These are phyloP conservation scores for Dipus sagitta DNA, from an alignment of 2,797 vertebrate genomes.

Conservation along the genomic window DNA sequence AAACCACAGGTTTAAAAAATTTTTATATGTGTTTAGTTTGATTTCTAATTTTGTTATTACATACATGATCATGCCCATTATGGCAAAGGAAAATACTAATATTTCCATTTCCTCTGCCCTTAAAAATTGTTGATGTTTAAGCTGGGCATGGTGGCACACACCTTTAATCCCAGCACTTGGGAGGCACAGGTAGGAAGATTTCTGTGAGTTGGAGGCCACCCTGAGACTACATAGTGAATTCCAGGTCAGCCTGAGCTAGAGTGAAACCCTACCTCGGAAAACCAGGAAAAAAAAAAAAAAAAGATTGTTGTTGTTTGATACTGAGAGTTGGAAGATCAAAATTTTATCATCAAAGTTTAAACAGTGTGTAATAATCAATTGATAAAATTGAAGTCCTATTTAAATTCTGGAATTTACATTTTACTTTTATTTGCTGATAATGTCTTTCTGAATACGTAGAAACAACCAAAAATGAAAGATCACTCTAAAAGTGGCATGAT, in stretches of 20 bases:
- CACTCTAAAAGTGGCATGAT: not conserved
- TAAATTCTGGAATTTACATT: conserved; percentile 50
- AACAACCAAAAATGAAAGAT: not conserved
- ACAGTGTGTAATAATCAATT: conserved; percentile 43
- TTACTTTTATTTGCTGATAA: not conserved
- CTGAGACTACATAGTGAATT: too few relatives aligned
- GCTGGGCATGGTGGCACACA: too few relatives aligned
- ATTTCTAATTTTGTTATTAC: not conserved
- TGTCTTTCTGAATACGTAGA: not conserved
- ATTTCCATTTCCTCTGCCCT: not conserved
- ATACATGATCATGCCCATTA: not conserved
- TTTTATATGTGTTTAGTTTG: not conserved
- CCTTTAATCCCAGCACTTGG: too few relatives aligned
- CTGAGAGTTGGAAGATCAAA: not conserved
- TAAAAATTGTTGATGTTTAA: not conserved
- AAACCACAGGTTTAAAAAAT: too few relatives aligned
- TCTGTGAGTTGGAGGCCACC: too few relatives aligned
- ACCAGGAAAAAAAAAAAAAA: too few relatives aligned
- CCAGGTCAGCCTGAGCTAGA: too few relatives aligned
- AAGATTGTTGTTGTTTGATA: not conserved
- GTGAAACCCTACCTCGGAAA: too few relatives aligned
- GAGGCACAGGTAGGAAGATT: too few relatives aligned
- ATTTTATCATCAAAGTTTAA: not conserved
- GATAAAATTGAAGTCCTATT: not conserved
- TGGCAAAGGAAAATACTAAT: conserved; percentile 2